Evolutionary conservation across 2,888 invertebrate genomes (phyloP).

Genomic region (Therioaphis trifolii): DNA sequence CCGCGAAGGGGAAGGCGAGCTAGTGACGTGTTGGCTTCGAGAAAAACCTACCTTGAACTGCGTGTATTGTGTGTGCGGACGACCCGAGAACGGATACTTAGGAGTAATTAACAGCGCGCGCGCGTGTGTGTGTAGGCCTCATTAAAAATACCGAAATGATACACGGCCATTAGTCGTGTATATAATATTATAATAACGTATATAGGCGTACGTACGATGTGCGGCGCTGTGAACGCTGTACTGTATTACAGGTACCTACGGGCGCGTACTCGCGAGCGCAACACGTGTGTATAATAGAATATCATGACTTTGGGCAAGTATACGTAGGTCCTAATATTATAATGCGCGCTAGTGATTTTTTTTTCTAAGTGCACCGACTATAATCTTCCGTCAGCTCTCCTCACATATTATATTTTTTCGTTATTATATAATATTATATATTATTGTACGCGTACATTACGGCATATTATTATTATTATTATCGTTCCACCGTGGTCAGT

Average conservation of each 20-base stretch:
- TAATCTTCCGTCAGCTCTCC: not conserved
- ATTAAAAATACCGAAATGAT: conserved; percentile 53
- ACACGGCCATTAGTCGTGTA: conserved; percentile 35
- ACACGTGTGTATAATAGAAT: not conserved
- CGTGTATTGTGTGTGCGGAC: not conserved
- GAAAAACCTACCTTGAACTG: conserved; percentile 12
- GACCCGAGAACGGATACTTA: conserved; percentile 21
- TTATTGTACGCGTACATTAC: no score
- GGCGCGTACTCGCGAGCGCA: not conserved
- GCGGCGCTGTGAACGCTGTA: no score
- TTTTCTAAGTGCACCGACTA: conserved; percentile 25
- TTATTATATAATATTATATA: no score
- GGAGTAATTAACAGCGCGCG: conserved; percentile 49
- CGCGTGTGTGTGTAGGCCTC: conserved; percentile 5
- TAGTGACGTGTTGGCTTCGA: not conserved
- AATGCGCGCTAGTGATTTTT: conserved; percentile 2
- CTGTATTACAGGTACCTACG: no score
- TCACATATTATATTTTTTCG: not conserved
- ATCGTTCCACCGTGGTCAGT: no score
- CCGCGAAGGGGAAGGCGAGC: not conserved
- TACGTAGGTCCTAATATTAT: no score
- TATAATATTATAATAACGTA: no score
- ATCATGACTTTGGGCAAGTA: not conserved
- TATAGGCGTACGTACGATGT: no score
- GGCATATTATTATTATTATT: no score